Percentiles rank a stretch among this genome's conserved stretches.
These are phyloP conservation scores for Dynastes maya DNA, from an alignment of 2,888 invertebrate species.

Conservation along the genomic window DNA sequence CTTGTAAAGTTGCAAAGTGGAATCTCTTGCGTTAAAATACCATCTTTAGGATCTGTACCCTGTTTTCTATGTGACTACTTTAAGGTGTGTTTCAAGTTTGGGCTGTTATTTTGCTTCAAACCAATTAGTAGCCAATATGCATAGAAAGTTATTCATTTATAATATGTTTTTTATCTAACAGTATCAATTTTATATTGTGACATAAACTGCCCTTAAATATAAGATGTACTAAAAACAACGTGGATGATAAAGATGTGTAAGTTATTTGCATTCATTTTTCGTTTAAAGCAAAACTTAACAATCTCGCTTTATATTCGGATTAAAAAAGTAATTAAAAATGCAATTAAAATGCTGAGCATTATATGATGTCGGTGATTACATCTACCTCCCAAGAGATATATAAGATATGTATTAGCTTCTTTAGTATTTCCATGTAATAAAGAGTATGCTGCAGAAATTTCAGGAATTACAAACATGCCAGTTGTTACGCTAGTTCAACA, in stretches of 20 bases:
- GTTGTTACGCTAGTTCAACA: too few species aligned
- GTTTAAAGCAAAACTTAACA: not conserved
- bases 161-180: not conserved
- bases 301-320: not conserved
- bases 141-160: too few species aligned
- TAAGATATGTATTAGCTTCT: not conserved
- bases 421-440: not conserved
- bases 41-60: too few species aligned
- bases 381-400: not conserved
- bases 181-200: not conserved
- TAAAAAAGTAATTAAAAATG: constrained; percentile 12
- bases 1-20: too few species aligned
- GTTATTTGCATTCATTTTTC: not conserved
- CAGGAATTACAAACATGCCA: too few species aligned
- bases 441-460: too few species aligned
- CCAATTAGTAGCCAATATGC: too few species aligned
- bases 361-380: not conserved
- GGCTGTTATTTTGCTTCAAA: not conserved
- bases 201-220: not conserved
- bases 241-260: not conserved
- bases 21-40: too few species aligned
- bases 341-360: not conserved
- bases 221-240: not conserved
- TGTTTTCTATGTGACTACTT: too few species aligned
- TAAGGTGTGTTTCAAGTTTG: not conserved